Evolutionary conservation across 2,113 vertebrate species (phyloP).

Genomic region (Glaucomys volans): DNA sequence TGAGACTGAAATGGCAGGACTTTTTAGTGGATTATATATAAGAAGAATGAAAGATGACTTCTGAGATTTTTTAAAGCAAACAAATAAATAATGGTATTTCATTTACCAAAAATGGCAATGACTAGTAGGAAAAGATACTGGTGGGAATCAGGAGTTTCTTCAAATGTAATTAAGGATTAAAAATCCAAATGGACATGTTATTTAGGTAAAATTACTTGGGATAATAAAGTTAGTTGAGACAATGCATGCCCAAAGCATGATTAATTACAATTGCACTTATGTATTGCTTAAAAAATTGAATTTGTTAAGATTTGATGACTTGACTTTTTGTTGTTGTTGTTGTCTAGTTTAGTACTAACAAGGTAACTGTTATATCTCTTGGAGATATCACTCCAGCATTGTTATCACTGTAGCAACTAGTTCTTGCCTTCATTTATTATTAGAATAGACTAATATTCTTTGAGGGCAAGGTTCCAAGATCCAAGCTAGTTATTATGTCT

Average conservation of each 20-base stretch:
- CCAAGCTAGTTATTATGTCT: conserved; percentile 24
- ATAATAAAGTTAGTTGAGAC: background rate
- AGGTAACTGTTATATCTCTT: background rate
- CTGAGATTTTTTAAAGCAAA: conserved; percentile 50
- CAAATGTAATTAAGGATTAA: background rate
- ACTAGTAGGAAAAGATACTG: background rate
- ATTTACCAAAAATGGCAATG: background rate
- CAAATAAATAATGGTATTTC: background rate
- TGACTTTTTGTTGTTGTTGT: background rate
- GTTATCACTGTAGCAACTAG: background rate
- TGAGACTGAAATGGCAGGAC: background rate
- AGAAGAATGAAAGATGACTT: background rate
- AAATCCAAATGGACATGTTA: background rate
- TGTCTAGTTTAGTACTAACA: conserved; percentile 21
- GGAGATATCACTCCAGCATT: background rate
- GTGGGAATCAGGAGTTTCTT: background rate
- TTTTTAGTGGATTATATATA: background rate
- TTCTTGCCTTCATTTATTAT: conserved; percentile 51
- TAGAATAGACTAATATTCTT: conserved; percentile 23
- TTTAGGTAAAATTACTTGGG: background rate
- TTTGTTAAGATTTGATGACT: conserved; percentile 33
- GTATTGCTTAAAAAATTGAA: conserved; percentile 12
- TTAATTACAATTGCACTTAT: background rate
- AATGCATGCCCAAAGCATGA: conserved; percentile 2
- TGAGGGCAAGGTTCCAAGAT: conserved; percentile 28